phyloP scores from a whole-genome alignment of 2,797 vertebrate species.

The Rhynchotus rufescens region DNA sequence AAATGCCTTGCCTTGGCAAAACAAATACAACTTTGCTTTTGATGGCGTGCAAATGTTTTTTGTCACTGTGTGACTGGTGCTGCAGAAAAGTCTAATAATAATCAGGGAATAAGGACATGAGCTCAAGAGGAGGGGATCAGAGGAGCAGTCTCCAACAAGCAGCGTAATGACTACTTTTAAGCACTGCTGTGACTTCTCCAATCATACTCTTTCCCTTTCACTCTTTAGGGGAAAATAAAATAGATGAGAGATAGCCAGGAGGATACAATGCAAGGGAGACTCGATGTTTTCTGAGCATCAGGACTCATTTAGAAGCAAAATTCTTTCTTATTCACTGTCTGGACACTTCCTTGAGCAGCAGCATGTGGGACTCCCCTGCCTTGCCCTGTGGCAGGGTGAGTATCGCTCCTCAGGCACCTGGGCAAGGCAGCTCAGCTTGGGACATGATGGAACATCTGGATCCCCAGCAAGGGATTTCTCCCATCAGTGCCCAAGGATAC shows the following conservation, averaged over 20 bases:
- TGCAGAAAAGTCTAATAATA: not conserved
- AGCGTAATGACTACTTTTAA: not conserved
- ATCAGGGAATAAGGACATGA: not conserved
- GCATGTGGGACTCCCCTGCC: accelerated
- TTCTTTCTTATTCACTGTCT: accelerated
- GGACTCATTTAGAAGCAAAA: not conserved
- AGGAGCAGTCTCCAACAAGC: not conserved
- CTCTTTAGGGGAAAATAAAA: not conserved
- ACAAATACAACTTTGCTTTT: not conserved
- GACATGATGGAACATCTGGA: not conserved
- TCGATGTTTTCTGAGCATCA: not conserved
- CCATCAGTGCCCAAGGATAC: not conserved
- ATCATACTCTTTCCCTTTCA: not conserved
- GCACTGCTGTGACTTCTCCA: not conserved
- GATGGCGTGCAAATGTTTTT: not conserved
- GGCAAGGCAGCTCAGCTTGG: accelerated
- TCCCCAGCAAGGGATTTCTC: not conserved
- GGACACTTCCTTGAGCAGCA: not conserved
- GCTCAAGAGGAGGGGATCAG: not conserved
- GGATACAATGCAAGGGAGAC: not conserved
- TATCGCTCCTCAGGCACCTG: no score
- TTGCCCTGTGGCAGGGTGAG: not conserved
- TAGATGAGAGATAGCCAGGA: not conserved
- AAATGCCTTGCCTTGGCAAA: not conserved
- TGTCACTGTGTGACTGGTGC: not conserved